These are phyloP conservation scores for Argopecten irradians DNA, from an alignment of 1,140 invertebrate genomes.

Conservation along the genomic window DNA sequence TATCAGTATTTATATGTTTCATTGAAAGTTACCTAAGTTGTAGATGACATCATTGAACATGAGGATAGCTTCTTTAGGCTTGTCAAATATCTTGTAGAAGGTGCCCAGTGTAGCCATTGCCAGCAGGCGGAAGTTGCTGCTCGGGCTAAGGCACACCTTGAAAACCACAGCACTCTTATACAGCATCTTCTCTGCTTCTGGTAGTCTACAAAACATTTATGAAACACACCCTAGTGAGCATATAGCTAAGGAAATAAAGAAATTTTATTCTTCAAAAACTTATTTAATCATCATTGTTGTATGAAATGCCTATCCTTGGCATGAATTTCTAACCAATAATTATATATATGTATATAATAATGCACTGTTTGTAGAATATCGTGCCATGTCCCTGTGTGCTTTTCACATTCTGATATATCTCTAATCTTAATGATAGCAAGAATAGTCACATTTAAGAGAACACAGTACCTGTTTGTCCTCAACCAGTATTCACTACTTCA, in stretches of 20 bases:
- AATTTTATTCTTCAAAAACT: background rate
- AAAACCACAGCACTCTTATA: conserved; percentile 62
- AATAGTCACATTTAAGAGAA: too few species aligned
- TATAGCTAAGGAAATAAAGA: background rate
- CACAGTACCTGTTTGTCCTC: too few species aligned
- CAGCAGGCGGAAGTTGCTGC: conserved; percentile 67
- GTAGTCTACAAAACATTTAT: conserved; percentile 57
- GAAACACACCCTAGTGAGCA: conserved; percentile 48
- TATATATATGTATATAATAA: too few species aligned
- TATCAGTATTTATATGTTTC: too few species aligned
- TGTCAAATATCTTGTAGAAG: conserved; percentile 69
- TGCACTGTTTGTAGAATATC: too few species aligned
- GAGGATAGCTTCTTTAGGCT: conserved; percentile 68
- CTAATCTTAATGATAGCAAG: too few species aligned
- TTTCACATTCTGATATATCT: too few species aligned
- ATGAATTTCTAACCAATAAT: background rate
- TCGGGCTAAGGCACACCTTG: conserved; percentile 67
- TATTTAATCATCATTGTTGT: background rate
- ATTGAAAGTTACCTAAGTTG: conserved; percentile 64
- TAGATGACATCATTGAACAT: conserved; percentile 66
- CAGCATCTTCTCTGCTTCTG: conserved; percentile 64
- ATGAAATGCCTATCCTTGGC: background rate
- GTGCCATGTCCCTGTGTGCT: too few species aligned
- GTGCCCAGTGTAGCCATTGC: conserved; percentile 70
- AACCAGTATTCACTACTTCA: too few species aligned